Conservation (phyloP, 2,113 vertebrate genomes). For the Poecilia latipinna region DNA sequence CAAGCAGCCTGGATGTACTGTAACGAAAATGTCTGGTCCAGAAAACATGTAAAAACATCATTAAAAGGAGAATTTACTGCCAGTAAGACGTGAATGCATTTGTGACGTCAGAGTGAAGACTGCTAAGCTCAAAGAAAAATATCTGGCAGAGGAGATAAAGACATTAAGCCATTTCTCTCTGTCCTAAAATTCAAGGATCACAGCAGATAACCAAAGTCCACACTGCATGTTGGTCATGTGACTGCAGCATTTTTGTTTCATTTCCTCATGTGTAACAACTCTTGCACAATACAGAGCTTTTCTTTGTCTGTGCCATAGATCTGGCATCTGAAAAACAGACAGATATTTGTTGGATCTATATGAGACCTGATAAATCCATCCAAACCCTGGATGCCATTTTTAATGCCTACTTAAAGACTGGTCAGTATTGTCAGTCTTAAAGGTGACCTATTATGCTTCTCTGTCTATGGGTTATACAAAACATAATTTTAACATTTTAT, state of each 20-base stretch:
- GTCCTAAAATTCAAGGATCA: background rate
- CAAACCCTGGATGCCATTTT: no score
- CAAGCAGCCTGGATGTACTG: background rate
- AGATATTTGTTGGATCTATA: background rate
- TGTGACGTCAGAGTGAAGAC: background rate
- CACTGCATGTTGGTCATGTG: background rate
- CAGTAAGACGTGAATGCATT: background rate
- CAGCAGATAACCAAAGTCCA: background rate
- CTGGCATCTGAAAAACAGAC: background rate
- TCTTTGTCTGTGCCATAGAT: background rate
- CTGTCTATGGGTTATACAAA: no score
- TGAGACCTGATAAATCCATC: no score
- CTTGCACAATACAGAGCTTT: background rate
- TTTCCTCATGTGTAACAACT: background rate
- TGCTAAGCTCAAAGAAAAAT: background rate
- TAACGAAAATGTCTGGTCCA: background rate
- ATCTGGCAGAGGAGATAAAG: background rate
- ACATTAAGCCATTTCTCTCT: background rate
- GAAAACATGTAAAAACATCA: background rate
- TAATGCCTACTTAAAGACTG: no score
- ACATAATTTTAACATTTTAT: no score
- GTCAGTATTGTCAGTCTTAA: no score
- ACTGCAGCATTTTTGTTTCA: background rate
- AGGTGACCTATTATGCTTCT: no score
- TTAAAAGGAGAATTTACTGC: background rate